These are phyloP conservation scores for Peromyscus eremicus DNA, from an alignment of 2,797 vertebrate species.

Conservation along the genomic window DNA sequence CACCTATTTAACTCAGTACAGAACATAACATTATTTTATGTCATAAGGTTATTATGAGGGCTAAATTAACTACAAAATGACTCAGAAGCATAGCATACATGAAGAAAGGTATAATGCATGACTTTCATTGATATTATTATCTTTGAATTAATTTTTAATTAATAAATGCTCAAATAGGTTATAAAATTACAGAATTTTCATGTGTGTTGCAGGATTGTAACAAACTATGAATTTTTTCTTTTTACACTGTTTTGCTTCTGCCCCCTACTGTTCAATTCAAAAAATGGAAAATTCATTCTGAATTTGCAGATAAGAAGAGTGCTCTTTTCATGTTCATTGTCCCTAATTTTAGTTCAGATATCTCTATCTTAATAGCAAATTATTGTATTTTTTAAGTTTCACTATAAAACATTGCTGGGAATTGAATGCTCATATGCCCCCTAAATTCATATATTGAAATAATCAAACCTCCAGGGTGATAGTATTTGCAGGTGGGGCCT, in stretches of 20 bases:
- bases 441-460: background rate
- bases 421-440: background rate
- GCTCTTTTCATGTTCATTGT: background rate
- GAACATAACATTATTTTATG: background rate
- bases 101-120: background rate
- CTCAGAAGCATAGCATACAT: background rate
- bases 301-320: background rate
- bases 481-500: background rate
- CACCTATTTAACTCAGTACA: background rate
- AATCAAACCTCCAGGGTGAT: background rate
- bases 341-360: background rate
- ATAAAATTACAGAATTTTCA: background rate
- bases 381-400: slow-evolving; percentile 5
- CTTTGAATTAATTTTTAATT: slow-evolving; percentile 36
- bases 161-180: background rate
- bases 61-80: slow-evolving; percentile 3
- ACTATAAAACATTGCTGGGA: background rate
- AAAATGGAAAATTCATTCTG: background rate
- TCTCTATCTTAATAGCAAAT: background rate
- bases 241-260: background rate
- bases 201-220: background rate
- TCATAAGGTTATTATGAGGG: slow-evolving; percentile 8
- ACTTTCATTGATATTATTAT: background rate
- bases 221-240: background rate
- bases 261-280: background rate